Conservation (phyloP, 2,113 vertebrate genomes). For the Aldabrachelys gigantea region DNA sequence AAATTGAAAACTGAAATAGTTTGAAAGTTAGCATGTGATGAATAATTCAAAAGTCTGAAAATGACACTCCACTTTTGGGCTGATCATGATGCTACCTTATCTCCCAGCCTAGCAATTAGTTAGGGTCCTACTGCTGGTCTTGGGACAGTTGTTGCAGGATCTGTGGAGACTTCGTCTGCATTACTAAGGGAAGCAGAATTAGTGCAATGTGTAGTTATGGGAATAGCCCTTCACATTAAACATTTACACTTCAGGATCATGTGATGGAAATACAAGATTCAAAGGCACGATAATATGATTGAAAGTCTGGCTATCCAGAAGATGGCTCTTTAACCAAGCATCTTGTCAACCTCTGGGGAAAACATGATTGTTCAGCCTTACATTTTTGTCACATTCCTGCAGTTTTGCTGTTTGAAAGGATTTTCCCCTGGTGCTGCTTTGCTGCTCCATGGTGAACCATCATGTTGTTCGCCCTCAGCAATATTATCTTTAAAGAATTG, state of each 20-base stretch:
- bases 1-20: constrained; percentile 80
- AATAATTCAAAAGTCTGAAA: constrained; percentile 77
- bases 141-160: background rate
- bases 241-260: background rate
- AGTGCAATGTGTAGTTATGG: background rate
- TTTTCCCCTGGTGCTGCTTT: background rate
- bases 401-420: constrained; percentile 24
- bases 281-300: constrained; percentile 26
- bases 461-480: background rate
- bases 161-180: background rate
- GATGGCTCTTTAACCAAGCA: constrained; percentile 70
- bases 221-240: background rate
- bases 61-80: background rate
- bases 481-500: constrained; percentile 46
- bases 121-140: background rate
- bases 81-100: constrained; percentile 3
- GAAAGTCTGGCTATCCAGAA: constrained; percentile 64
- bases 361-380: constrained; percentile 31
- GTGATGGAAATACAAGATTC: background rate
- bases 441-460: background rate
- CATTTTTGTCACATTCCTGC: constrained; percentile 15
- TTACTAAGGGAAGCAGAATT: background rate
- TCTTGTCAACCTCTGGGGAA: constrained; percentile 41
- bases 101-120: background rate
- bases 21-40: constrained; percentile 72